These are phyloP conservation scores for Apodemus agrarius DNA, from an alignment of 2,797 vertebrate genomes.

Conservation along the genomic window DNA sequence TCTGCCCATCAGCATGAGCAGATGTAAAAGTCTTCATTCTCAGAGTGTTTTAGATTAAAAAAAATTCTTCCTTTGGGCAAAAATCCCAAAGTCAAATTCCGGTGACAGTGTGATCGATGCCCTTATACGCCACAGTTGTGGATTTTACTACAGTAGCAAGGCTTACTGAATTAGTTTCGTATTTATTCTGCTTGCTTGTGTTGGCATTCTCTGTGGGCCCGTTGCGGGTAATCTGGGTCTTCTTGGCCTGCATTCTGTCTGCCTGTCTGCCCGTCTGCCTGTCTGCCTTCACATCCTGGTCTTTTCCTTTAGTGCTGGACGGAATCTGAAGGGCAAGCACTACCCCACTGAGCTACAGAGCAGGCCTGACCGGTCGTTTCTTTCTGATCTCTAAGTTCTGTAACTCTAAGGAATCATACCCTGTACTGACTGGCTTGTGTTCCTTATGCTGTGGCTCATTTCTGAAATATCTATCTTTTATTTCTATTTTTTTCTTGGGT, in stretches of 20 bases:
- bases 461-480: conserved; percentile 29
- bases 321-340: not conserved
- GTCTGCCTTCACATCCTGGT: not conserved
- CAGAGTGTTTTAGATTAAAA: not conserved
- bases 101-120: not conserved
- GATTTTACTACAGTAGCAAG: not conserved
- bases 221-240: not conserved
- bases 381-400: not conserved
- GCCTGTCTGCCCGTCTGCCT: not conserved
- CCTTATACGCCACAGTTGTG: not conserved
- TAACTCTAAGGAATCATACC: not conserved
- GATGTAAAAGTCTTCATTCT: conserved; percentile 45
- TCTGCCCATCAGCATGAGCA: not conserved
- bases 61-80: not conserved
- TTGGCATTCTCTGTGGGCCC: not conserved
- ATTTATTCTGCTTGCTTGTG: conserved; percentile 13
- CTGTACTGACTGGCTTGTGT: not conserved
- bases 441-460: not conserved
- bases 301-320: not conserved
- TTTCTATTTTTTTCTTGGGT: conserved; percentile 25
- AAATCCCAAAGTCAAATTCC: conserved; percentile 20
- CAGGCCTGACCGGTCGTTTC: not conserved
- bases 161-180: conserved; percentile 18
- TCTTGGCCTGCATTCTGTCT: not conserved
- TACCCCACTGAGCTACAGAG: no score